These are phyloP conservation scores for Meloidogyne floridensis DNA, from an alignment of 1,140 invertebrate species.

Conservation along the genomic window DNA sequence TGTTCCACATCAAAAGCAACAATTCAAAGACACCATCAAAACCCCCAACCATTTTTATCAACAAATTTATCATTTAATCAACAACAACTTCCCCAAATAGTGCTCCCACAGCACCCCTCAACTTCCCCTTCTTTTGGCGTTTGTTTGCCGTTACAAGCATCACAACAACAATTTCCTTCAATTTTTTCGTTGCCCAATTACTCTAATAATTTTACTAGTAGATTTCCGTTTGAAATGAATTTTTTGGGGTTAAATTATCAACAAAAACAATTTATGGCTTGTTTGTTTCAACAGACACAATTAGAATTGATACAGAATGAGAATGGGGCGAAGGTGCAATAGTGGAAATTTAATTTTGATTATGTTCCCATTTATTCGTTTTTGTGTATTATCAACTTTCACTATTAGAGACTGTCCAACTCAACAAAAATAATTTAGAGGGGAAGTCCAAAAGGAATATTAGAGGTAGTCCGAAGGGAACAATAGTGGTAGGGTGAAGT, in stretches of 20 bases:
- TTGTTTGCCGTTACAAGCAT: neutral
- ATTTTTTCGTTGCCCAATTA: neutral
- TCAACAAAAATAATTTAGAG: no score
- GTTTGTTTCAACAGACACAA: neutral
- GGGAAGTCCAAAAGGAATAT: no score
- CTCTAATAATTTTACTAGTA: no score
- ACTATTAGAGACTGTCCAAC: no score
- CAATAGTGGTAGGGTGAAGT: no score
- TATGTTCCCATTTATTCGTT: no score
- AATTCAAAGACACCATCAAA: neutral
- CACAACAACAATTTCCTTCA: neutral
- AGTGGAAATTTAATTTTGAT: neutral
- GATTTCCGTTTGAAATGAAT: neutral
- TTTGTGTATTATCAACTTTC: no score
- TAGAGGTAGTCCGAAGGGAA: no score
- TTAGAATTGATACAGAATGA: neutral
- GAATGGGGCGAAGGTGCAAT: neutral
- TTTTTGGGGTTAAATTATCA: neutral
- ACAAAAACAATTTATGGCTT: neutral
- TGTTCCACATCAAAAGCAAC: neutral
- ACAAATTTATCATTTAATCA: neutral
- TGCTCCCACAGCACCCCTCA: neutral
- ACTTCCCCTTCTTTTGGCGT: neutral
- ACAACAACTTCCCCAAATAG: no score
- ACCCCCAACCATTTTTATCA: neutral